Evolutionary conservation across 1,140 invertebrate genomes (phyloP).

Genomic region (Drosophila sulfurigaster): DNA sequence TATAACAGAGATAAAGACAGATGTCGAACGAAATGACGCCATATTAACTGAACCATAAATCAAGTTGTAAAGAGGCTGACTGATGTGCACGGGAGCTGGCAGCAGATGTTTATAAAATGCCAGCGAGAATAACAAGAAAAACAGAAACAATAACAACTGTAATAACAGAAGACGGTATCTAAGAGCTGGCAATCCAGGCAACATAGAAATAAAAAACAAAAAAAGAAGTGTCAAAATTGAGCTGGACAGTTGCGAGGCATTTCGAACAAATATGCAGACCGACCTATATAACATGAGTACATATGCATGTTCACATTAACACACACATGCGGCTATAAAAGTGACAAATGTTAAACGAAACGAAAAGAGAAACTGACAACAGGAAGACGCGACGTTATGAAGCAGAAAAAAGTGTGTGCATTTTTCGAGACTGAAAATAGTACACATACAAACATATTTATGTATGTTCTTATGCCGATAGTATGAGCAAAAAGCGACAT

Average conservation of each 20-base stretch:
- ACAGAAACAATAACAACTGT: conserved; percentile 38
- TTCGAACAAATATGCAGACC: conserved; percentile 42
- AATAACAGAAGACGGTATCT: not conserved
- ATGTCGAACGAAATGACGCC: conserved; percentile 43
- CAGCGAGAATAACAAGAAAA: conserved; percentile 65
- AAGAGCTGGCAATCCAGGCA: conserved; percentile 24
- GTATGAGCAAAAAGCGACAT: too few species aligned
- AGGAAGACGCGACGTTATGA: conserved; percentile 80
- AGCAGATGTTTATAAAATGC: conserved; percentile 77
- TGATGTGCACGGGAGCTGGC: conserved; percentile 55
- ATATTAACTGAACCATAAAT: conserved; percentile 82
- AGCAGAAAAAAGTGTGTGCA: conserved; percentile 75
- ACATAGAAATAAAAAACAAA: conserved; percentile 29
- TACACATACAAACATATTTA: not conserved
- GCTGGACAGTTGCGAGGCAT: conserved; percentile 78
- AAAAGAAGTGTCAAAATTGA: conserved; percentile 64
- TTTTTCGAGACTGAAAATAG: conserved; percentile 74
- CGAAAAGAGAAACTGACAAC: conserved; percentile 82
- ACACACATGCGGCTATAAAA: conserved; percentile 73
- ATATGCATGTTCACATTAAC: conserved; percentile 13
- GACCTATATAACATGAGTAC: conserved; percentile 10
- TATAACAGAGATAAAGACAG: conserved; percentile 6
- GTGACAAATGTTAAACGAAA: conserved; percentile 83
- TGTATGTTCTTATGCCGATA: too few species aligned
- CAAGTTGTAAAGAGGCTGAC: conserved; percentile 76